Conservation (phyloP, 2,113 vertebrate genomes). For the Labeo rohita region DNA sequence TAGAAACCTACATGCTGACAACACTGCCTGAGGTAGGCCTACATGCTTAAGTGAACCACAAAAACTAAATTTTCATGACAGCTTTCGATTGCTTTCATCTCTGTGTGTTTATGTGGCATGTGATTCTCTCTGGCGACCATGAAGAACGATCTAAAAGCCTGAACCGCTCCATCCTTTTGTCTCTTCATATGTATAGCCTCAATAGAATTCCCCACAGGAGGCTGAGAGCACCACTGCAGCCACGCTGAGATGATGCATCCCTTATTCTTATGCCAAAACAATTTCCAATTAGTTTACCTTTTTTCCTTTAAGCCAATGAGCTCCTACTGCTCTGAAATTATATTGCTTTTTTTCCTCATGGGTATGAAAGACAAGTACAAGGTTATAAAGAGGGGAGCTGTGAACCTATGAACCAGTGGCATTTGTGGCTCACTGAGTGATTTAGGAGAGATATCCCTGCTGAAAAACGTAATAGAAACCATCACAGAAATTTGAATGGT, state of each 20-base stretch:
- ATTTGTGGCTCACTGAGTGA: not conserved
- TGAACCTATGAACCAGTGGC: not conserved
- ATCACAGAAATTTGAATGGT: too few species aligned
- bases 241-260: not conserved
- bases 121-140: not conserved
- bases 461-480: too few species aligned
- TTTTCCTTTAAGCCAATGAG: conserved; percentile 13
- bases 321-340: not conserved
- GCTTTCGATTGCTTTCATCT: not conserved
- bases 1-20: conserved; percentile 22
- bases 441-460: not conserved
- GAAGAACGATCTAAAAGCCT: not conserved
- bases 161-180: not conserved
- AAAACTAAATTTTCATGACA: not conserved
- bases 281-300: conserved; percentile 39
- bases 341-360: conserved; percentile 22
- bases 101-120: not conserved
- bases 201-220: conserved; percentile 42
- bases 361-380: not conserved
- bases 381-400: not conserved
- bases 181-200: conserved; percentile 7
- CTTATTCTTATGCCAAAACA: conserved; percentile 31
- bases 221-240: conserved; percentile 21
- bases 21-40: not conserved
- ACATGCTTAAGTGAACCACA: conserved; percentile 1